phyloP scores from a whole-genome alignment of 2,888 invertebrate species.

The Orthosia gracilis region DNA sequence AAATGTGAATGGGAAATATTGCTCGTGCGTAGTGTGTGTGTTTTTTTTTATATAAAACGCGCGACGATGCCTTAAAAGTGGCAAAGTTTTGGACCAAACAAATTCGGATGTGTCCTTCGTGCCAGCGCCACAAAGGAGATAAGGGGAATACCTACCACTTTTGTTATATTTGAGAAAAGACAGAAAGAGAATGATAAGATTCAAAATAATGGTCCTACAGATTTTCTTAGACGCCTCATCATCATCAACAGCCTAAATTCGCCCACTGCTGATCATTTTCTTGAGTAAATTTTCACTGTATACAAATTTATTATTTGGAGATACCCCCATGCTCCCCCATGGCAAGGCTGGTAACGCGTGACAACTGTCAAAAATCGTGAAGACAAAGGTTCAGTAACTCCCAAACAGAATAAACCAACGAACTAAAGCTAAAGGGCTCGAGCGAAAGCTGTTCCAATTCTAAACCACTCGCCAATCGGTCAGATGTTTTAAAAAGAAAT shows the following conservation, averaged over 20 bases:
- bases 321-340: no score
- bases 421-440: constrained; percentile 61
- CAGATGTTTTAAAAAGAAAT: constrained; percentile 78
- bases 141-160: no score
- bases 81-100: no score
- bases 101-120: no score
- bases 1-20: background rate
- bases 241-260: background rate
- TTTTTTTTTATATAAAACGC: no score
- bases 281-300: no score
- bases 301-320: no score
- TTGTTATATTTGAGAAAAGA: no score
- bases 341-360: background rate
- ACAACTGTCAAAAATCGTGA: background rate
- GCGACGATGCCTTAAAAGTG: no score
- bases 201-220: background rate
- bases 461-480: constrained; percentile 54
- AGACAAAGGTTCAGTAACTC: background rate
- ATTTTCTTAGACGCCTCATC: background rate
- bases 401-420: constrained; percentile 3
- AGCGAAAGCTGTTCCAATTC: constrained; percentile 69
- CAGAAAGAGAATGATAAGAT: background rate
- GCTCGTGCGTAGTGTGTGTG: background rate
- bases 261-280: background rate
- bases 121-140: no score